Evolutionary conservation across 2,113 vertebrate genomes (phyloP).

Genomic region (Noturus placidus): DNA sequence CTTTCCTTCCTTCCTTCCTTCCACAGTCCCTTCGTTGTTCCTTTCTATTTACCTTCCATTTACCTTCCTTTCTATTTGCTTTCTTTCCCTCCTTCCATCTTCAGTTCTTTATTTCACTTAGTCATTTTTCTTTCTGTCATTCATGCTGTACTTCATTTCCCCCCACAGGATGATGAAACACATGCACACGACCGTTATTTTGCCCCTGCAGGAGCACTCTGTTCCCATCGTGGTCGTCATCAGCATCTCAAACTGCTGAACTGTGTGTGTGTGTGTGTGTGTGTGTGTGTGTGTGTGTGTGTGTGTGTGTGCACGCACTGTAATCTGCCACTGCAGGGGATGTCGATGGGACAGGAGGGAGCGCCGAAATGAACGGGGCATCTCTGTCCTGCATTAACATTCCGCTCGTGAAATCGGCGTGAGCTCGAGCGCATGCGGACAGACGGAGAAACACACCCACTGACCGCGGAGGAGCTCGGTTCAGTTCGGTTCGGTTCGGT

Average conservation of each 20-base stretch:
- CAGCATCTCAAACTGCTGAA: slow-evolving; percentile 25
- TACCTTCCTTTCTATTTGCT: no score
- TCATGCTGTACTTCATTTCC: background rate
- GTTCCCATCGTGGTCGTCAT: background rate
- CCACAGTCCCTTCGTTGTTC: no score
- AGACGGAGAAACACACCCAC: slow-evolving; percentile 3
- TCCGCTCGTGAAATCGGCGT: slow-evolving; percentile 7
- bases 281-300: background rate
- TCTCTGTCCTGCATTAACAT: slow-evolving; percentile 20
- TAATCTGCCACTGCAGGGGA: slow-evolving; percentile 30
- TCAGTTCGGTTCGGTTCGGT: background rate
- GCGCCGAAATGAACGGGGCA: background rate
- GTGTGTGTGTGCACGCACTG: background rate
- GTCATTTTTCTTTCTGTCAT: background rate
- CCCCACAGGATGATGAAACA: background rate
- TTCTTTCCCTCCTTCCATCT: background rate
- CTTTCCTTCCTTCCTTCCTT: background rate
- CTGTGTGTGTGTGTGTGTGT: background rate
- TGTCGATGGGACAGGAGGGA: background rate
- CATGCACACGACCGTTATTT: background rate
- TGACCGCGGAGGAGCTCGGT: background rate
- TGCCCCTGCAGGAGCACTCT: background rate
- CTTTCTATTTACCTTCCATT: background rate
- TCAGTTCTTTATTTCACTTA: no score
- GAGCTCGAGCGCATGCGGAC: background rate